Evolutionary conservation across 2,888 invertebrate genomes (phyloP), one percentile per base, ranked within the genome.

Genomic region (Nyleta sp.): DNA sequence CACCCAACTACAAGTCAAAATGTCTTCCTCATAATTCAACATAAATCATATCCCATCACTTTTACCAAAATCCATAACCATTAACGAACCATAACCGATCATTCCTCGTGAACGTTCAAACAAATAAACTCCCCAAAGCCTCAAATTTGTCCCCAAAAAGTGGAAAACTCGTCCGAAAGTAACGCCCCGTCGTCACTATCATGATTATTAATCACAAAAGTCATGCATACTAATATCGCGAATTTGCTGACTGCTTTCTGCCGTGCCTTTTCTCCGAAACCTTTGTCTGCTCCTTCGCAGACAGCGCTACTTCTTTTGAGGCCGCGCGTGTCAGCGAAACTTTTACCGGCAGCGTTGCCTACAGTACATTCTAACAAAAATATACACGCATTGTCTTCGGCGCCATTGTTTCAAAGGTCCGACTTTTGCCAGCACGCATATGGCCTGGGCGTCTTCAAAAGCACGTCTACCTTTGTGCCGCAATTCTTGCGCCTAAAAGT

Each of bases 381-480:
- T 86, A 48, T 86, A 84, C 84, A 84, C 85, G 83, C 82, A 86
- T 87, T 87, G 87, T 87, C 85, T 82, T 74, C 44, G 52, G 70
- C 62, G 46, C 76, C 81, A 85, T 86, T 86, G 85, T 86, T 81
- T 82, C 60, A 48, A 48, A 50, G 65, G 75, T 74, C 46, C 50
- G 53, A 77, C 80, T 76, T 78, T 73, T 59, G 78, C 78, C 44
- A 44, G 68, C 68, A 60, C 82, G 64, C 82, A 82, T 82, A 81
- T 81, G 82, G 78, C 67, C 67, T 64, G 33, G 68, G 55, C 81
- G 68, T 73, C 73, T 73, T 79, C 67, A 79, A 77, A 80, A 78
- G 76, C 70, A 60, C 68, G 78, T 78, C 75, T 53, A 65, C 70
- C 57, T 73, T 78, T 80, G 78, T 78, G 62, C 35, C 44, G 38